Percentiles rank a stretch among this genome's conserved stretches.
Evolutionary conservation across 2,113 vertebrate species (phyloP).

Genomic region (Philantomba maxwellii): DNA sequence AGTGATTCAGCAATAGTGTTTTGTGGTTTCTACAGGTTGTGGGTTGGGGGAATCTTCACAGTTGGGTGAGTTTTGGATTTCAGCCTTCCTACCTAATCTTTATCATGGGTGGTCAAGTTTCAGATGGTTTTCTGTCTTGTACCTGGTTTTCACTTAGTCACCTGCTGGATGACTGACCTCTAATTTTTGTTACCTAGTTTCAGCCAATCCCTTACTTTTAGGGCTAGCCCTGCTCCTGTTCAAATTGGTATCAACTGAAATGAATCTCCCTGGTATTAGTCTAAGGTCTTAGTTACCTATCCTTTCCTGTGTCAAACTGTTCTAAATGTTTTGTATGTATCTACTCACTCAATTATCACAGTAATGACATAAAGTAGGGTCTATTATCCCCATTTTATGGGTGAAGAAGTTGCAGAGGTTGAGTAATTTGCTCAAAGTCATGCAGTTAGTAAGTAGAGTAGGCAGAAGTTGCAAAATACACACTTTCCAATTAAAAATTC

Average conservation of each 20-base stretch:
- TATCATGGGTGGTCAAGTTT: neutral
- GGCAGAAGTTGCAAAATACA: neutral
- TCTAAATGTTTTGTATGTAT: neutral
- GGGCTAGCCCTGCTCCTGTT: neutral
- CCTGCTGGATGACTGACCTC: neutral
- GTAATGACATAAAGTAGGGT: neutral
- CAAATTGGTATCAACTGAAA: neutral
- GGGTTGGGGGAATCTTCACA: neutral
- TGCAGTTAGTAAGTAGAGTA: neutral
- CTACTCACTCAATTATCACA: neutral
- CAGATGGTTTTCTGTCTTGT: neutral
- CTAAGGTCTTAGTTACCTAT: neutral
- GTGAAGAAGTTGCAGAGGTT: neutral
- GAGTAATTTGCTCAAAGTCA: neutral
- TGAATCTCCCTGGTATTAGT: neutral
- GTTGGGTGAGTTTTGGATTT: neutral
- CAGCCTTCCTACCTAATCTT: neutral
- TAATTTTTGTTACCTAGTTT: neutral
- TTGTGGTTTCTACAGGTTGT: neutral
- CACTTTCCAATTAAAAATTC: neutral
- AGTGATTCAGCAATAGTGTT: neutral
- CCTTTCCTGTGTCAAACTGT: neutral
- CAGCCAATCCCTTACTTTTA: neutral
- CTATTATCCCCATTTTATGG: neutral
- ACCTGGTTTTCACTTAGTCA: neutral